A percentile compares a stretch with the other conserved stretches of the same genome.
Conservation (phyloP, 2,888 invertebrate species). For the Parnassius glacialis region DNA sequence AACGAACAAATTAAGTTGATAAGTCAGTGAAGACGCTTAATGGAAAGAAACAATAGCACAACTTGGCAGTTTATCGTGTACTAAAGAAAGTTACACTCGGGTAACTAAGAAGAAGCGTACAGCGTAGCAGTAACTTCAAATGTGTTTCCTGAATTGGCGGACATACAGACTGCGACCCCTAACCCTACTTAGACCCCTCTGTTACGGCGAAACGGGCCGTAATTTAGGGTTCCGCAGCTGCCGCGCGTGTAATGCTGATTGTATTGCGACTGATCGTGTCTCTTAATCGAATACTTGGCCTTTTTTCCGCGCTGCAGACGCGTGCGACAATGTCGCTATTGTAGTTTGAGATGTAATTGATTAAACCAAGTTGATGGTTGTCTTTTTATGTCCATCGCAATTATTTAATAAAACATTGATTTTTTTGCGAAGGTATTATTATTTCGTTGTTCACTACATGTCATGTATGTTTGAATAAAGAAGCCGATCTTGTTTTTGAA, state of each 20-base stretch:
- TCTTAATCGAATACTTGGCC: constrained; percentile 60
- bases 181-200: constrained; percentile 56
- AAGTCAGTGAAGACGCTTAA: background rate
- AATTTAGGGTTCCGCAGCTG: constrained; percentile 76
- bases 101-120: constrained; percentile 3
- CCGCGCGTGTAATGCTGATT: constrained; percentile 73
- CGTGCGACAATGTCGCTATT: constrained; percentile 6
- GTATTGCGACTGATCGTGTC: constrained; percentile 57
- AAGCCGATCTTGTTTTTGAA: no score
- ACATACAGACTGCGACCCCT: constrained; percentile 7
- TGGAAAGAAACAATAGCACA: constrained; percentile 12
- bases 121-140: constrained; percentile 16
- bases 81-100: constrained; percentile 13
- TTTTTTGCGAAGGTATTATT: no score
- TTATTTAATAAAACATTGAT: no score
- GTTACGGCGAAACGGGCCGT: constrained; percentile 62
- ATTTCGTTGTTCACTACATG: no score
- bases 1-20: no score
- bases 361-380: background rate
- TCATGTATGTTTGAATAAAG: no score
- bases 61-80: constrained; percentile 15
- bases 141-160: constrained; percentile 6
- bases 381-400: background rate
- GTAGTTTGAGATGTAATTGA: constrained; percentile 1
- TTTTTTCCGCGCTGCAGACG: constrained; percentile 36